Evolutionary conservation across 2,797 vertebrate species (phyloP).

Genomic region (Alcedo quadribrachys): DNA sequence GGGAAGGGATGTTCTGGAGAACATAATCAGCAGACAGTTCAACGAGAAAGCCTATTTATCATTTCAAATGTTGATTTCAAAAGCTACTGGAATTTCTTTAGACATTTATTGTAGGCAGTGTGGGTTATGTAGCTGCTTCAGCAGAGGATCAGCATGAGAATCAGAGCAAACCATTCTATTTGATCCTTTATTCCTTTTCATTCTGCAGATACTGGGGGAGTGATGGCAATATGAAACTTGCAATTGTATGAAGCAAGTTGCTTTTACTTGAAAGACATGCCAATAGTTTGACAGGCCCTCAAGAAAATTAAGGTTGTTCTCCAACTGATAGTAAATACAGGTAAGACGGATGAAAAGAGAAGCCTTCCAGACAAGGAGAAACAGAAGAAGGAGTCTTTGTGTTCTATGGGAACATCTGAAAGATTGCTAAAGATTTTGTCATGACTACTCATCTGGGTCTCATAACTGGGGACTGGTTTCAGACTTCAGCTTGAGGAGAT

Average conservation of each 20-base stretch:
- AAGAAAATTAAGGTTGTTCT: background rate
- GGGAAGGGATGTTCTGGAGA: constrained; percentile 31
- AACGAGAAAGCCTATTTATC: background rate
- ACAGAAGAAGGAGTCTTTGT: background rate
- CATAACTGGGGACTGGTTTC: background rate
- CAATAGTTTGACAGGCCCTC: background rate
- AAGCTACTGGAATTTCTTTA: constrained; percentile 17
- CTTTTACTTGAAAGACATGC: background rate
- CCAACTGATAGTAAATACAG: background rate
- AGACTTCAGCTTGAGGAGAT: background rate
- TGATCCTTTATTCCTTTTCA: background rate
- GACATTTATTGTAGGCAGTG: background rate
- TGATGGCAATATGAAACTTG: background rate
- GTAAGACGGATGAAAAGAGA: background rate
- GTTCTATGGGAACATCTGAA: background rate
- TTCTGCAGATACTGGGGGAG: background rate
- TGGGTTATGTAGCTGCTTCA: background rate
- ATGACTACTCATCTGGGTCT: background rate
- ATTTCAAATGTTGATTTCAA: constrained; percentile 24
- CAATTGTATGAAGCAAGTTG: background rate
- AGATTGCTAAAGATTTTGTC: background rate
- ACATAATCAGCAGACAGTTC: constrained; percentile 1
- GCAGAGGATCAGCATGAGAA: rapidly evolving
- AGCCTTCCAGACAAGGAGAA: background rate
- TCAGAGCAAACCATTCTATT: background rate